Evolutionary conservation across 2,888 invertebrate species (phyloP).

Genomic region (Protophormia terraenovae): DNA sequence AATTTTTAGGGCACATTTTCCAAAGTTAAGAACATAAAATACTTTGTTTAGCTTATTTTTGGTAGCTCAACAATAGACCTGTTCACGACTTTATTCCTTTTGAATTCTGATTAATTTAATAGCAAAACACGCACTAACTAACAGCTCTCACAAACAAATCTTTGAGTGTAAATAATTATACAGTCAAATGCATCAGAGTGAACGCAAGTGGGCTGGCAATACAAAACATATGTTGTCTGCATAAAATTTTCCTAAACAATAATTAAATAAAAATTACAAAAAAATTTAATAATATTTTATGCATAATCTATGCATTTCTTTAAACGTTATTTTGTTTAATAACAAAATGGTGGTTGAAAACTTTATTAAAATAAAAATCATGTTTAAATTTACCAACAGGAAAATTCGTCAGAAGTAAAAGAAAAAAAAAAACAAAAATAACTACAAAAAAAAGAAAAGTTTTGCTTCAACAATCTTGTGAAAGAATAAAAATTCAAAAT

Average conservation of each 20-base stretch:
- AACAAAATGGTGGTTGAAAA: slow-evolving; percentile 15
- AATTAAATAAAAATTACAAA: slow-evolving; percentile 37
- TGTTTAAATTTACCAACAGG: slow-evolving; percentile 16
- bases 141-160: slow-evolving; percentile 24
- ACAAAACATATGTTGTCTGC: slow-evolving; percentile 13
- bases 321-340: slow-evolving; percentile 26
- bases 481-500: slow-evolving; percentile 45
- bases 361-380: slow-evolving; percentile 14
- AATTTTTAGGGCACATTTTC: too few species aligned
- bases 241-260: slow-evolving; percentile 32
- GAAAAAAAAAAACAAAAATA: background rate
- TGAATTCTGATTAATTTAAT: background rate
- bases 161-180: slow-evolving; percentile 44
- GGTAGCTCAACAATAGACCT: too few species aligned
- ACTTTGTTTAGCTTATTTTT: too few species aligned
- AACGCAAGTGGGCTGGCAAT: slow-evolving; percentile 37
- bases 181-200: slow-evolving; percentile 10
- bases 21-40: too few species aligned
- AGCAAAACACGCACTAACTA: slow-evolving; percentile 33
- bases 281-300: slow-evolving; percentile 10
- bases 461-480: slow-evolving; percentile 37
- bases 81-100: background rate
- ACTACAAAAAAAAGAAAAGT: slow-evolving; percentile 1
- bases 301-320: slow-evolving; percentile 12
- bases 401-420: too few species aligned